phyloP scores from a whole-genome alignment of 2,888 invertebrate genomes.

The Synergus laeviventris region DNA sequence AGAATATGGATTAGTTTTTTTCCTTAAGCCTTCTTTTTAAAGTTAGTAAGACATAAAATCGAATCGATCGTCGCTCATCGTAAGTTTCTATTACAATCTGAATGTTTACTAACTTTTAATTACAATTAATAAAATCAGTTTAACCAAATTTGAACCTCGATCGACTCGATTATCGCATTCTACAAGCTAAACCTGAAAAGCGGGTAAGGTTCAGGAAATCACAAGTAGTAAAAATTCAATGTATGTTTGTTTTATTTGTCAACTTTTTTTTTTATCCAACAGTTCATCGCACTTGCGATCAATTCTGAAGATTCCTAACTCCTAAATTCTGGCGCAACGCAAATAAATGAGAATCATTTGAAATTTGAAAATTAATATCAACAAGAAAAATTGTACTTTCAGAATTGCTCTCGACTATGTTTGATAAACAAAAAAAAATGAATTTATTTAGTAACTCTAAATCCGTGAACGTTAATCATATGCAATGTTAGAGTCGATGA shows the following conservation, averaged over 20 bases:
- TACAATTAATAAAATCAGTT: neutral
- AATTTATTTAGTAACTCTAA: conserved; percentile 48
- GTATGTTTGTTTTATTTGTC: conserved; percentile 45
- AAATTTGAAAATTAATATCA: neutral
- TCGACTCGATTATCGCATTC: conserved; percentile 44
- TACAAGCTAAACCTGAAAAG: conserved; percentile 41
- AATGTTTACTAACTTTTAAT: neutral
- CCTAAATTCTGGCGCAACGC: neutral
- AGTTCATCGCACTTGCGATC: conserved; percentile 12
- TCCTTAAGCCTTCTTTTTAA: conserved; percentile 27
- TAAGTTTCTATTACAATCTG: neutral
- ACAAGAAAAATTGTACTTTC: neutral
- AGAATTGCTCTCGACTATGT: neutral
- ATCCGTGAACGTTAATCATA: conserved; percentile 55
- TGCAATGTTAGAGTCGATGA: conserved; percentile 53
- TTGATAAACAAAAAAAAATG: neutral
- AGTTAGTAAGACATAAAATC: conserved; percentile 49
- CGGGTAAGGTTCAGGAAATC: conserved; percentile 46
- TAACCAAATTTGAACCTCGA: conserved; percentile 19
- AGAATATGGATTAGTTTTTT: conserved; percentile 36
- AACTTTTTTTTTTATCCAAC: conserved; percentile 40
- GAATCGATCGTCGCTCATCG: conserved; percentile 41
- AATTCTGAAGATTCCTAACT: neutral
- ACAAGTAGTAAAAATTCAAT: conserved; percentile 43
- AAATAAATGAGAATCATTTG: neutral